These are phyloP conservation scores for Ctenomys sociabilis DNA, from an alignment of 2,113 vertebrate genomes.

Conservation along the genomic window DNA sequence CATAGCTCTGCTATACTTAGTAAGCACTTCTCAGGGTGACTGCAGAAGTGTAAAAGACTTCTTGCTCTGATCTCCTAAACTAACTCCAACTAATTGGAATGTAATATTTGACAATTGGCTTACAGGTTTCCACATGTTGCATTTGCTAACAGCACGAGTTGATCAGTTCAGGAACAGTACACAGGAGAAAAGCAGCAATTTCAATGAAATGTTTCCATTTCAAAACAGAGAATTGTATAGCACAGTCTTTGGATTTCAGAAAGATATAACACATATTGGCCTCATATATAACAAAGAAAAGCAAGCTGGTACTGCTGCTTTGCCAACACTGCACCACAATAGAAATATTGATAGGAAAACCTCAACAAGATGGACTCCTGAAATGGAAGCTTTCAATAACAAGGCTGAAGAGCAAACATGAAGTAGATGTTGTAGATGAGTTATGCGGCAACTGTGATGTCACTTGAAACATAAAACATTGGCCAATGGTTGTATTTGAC, in stretches of 20 bases:
- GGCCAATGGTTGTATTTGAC: neutral
- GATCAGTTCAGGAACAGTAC: neutral
- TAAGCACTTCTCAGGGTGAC: neutral
- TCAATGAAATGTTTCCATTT: too few species aligned
- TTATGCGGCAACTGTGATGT: neutral
- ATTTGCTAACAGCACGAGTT: neutral
- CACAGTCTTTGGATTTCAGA: neutral
- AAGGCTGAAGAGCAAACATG: neutral
- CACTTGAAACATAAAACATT: neutral
- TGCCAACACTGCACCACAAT: neutral
- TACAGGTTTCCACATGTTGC: neutral
- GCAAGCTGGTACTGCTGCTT: neutral
- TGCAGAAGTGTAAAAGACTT: neutral
- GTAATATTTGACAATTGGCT: too few species aligned
- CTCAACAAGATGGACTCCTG: neutral
- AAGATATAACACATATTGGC: neutral
- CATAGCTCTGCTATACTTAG: neutral
- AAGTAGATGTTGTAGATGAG: neutral
- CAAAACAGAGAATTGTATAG: too few species aligned
- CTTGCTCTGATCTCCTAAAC: neutral
- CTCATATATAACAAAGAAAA: neutral
- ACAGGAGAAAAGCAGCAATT: too few species aligned
- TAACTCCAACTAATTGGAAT: too few species aligned
- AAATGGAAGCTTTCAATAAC: neutral
- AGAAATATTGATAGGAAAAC: neutral